Percentiles rank a stretch among this genome's conserved stretches.
Conservation (phyloP, 2,113 vertebrate species). For the Chaenogobius annularis region DNA sequence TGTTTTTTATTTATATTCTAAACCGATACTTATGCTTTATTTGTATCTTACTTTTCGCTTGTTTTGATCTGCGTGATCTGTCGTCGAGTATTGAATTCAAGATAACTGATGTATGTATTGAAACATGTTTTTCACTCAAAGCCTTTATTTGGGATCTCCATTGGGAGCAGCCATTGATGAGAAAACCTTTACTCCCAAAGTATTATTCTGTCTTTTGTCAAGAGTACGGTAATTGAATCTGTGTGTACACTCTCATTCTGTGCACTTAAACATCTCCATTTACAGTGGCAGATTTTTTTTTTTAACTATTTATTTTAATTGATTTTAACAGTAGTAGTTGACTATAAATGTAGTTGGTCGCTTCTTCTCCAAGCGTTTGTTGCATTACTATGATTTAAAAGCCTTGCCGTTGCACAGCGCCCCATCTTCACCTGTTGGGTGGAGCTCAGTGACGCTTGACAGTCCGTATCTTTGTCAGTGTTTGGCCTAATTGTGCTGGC, state of each 20-base stretch:
- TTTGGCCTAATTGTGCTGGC: constrained; percentile 17
- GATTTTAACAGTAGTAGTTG: neutral
- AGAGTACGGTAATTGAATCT: neutral
- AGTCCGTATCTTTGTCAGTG: constrained; percentile 20
- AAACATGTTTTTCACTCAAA: neutral
- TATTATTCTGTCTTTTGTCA: neutral
- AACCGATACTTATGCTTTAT: neutral
- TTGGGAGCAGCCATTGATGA: constrained; percentile 3
- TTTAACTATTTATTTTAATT: neutral
- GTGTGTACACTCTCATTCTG: neutral
- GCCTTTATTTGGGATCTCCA: neutral
- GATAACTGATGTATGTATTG: neutral
- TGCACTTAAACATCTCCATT: neutral
- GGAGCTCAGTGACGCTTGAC: constrained; percentile 15
- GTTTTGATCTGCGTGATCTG: neutral
- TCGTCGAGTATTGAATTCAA: neutral
- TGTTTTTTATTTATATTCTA: neutral
- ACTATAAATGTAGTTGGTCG: neutral
- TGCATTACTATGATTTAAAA: neutral
- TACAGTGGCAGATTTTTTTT: neutral
- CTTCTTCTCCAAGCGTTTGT: constrained; percentile 10
- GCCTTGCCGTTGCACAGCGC: constrained; percentile 24
- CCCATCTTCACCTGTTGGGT: constrained; percentile 16
- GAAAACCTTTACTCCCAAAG: neutral
- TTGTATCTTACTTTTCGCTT: neutral